Evolutionary conservation across 2,888 invertebrate species (phyloP).

Genomic region (Pristionchus maxplancki): DNA sequence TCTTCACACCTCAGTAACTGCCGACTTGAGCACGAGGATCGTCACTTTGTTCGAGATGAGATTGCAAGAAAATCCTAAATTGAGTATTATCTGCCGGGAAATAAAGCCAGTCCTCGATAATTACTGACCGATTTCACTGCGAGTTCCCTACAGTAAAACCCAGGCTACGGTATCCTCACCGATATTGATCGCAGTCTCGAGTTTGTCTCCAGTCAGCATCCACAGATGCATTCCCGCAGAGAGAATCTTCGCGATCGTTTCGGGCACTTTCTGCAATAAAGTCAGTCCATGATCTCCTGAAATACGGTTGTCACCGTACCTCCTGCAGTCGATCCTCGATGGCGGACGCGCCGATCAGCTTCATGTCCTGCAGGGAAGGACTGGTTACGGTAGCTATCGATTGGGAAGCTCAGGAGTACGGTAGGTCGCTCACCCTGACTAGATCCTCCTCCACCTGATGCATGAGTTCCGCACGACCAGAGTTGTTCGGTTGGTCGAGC

Average conservation of each 20-base stretch:
- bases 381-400: neutral
- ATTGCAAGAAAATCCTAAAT: slow-evolving; percentile 88
- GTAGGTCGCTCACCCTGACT: neutral
- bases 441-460: slow-evolving; percentile 33
- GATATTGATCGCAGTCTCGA: slow-evolving; percentile 97
- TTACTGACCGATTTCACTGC: too few species aligned
- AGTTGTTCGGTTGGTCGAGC: neutral
- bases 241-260: slow-evolving; percentile 91
- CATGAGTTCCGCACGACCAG: neutral
- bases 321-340: slow-evolving; percentile 62
- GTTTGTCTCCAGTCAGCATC: slow-evolving; percentile 98
- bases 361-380: slow-evolving; percentile 51
- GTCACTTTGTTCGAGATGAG: slow-evolving; percentile 90
- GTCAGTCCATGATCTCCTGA: neutral
- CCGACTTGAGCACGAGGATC: slow-evolving; percentile 90
- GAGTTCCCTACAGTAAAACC: too few species aligned
- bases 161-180: too few species aligned
- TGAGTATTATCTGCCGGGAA: too few species aligned
- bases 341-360: slow-evolving; percentile 58
- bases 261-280: slow-evolving; percentile 84
- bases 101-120: too few species aligned
- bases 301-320: slow-evolving; percentile 44
- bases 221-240: slow-evolving; percentile 89
- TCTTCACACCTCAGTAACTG: slow-evolving; percentile 87
- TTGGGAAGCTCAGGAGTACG: neutral